Percentiles rank a stretch among this genome's conserved stretches.
Conservation (phyloP, 2,888 invertebrate species). For the Scaptomyza reducta region DNA sequence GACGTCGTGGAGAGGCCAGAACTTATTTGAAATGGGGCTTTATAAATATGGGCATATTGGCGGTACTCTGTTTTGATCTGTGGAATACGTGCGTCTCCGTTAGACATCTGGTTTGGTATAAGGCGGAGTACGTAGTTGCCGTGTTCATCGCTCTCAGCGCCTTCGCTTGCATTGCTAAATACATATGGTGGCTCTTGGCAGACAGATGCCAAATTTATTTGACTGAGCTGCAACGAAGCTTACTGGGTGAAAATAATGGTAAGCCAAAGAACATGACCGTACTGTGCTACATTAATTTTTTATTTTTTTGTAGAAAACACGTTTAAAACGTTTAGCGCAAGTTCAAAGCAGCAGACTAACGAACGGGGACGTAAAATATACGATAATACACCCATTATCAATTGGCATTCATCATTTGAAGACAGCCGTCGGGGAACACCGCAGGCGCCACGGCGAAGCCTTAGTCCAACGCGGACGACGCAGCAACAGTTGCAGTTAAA, state of each 20-base stretch:
- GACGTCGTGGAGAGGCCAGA: constrained; percentile 70
- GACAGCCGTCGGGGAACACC: constrained; percentile 82
- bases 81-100: constrained; percentile 72
- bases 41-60: constrained; percentile 74
- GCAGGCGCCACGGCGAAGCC: constrained; percentile 76
- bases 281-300: neutral
- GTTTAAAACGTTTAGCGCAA: constrained; percentile 57
- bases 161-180: constrained; percentile 85
- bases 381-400: constrained; percentile 72
- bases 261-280: neutral
- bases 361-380: constrained; percentile 62
- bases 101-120: constrained; percentile 79
- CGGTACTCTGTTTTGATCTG: constrained; percentile 79
- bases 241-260: constrained; percentile 85
- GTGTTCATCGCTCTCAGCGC: constrained; percentile 85
- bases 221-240: constrained; percentile 85
- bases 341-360: constrained; percentile 31
- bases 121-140: constrained; percentile 84
- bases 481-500: constrained; percentile 50
- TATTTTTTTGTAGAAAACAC: constrained; percentile 72
- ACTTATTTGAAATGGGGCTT: constrained; percentile 81
- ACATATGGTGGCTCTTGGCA: constrained; percentile 83
- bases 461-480: constrained; percentile 65
- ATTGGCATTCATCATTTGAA: constrained; percentile 84
- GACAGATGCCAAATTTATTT: constrained; percentile 84